Conservation (phyloP, 2,888 invertebrate genomes). For the Drosophila flavopinicola region DNA sequence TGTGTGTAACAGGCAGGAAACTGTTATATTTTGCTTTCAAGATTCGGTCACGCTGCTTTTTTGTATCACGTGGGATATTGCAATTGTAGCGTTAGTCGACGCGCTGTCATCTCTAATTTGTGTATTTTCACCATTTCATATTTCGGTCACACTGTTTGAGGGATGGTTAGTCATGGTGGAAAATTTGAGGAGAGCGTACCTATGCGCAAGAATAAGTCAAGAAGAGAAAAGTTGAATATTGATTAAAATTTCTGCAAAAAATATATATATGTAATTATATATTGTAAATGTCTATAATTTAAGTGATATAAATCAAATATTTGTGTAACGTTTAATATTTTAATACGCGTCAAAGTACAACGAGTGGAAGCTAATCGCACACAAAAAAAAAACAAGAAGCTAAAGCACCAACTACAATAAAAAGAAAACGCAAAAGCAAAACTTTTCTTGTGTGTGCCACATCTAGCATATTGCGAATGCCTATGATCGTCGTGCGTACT, state of each 20-base stretch:
- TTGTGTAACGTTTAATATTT: constrained; percentile 76
- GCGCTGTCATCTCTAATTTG: constrained; percentile 9
- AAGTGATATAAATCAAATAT: constrained; percentile 79
- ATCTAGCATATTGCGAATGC: constrained; percentile 26
- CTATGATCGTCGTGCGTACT: constrained; percentile 53
- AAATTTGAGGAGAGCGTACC: constrained; percentile 79
- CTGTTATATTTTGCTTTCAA: too few species aligned
- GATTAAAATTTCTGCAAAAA: constrained; percentile 78
- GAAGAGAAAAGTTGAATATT: constrained; percentile 69
- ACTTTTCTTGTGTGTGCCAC: constrained; percentile 55
- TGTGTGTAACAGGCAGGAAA: too few species aligned
- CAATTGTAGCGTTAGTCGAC: too few species aligned
- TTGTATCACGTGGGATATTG: not conserved
- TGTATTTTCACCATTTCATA: constrained; percentile 11
- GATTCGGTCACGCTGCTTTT: too few species aligned
- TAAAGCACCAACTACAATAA: constrained; percentile 43
- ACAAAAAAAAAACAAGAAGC: constrained; percentile 47
- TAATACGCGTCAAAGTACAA: constrained; percentile 78
- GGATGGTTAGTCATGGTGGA: constrained; percentile 77
- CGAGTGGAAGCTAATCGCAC: constrained; percentile 77
- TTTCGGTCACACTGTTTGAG: constrained; percentile 32
- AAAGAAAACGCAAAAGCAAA: constrained; percentile 45
- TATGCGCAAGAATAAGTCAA: constrained; percentile 74
- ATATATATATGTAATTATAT: constrained; percentile 77
- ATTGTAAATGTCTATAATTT: constrained; percentile 76